Evolutionary conservation across 2,113 vertebrate species (phyloP), one percentile per base, ranked within the genome.

Genomic region (Monarcha castaneiventris): DNA sequence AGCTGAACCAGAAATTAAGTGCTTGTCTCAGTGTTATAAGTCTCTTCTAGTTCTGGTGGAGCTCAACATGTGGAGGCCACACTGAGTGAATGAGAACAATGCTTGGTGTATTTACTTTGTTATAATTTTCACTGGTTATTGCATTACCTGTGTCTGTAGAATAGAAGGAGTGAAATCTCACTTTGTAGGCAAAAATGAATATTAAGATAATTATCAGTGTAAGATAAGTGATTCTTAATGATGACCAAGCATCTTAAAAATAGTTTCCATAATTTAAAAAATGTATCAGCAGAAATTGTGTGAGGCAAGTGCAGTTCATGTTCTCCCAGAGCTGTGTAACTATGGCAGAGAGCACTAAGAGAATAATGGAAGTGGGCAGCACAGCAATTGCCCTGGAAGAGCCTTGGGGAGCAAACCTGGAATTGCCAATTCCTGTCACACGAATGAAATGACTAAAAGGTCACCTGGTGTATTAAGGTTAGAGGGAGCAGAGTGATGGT

Each of bases 391-490:
- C 29, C 49, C 58, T 85, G 62, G 66, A 72, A 66, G 43, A 93
- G 71, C 91, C 81, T 91, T 64, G 54, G 37, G 89, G 54, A 72
- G 79, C 61, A 61, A 51, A 92, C 68, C 35, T 68, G 80, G 48
- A 78, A 79, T 27, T 81, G 66, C 66, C 0, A 0, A 75, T 95
- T 92, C 77, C 54, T 0, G 0, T 91, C 69, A 59, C 27, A 43
- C 18, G 56, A 49, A 37, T 58, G 69, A 67, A 86, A 71, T 55
- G 27, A 55, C 84, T 92, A 4, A 89, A 91, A 95, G 89, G 84
- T 89, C 74, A 49, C 83, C 35, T 37, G 26, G 80, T 58, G 16
- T 54, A 46, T 67, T 41, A 61, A 81, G 77, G 84, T 72, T 78
- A 21, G 93, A 33, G 44, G 8, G 5, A 94, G 62, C 73, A 72